Evolutionary conservation across 1,140 invertebrate genomes (phyloP).

Genomic region (Heliconius himera): DNA sequence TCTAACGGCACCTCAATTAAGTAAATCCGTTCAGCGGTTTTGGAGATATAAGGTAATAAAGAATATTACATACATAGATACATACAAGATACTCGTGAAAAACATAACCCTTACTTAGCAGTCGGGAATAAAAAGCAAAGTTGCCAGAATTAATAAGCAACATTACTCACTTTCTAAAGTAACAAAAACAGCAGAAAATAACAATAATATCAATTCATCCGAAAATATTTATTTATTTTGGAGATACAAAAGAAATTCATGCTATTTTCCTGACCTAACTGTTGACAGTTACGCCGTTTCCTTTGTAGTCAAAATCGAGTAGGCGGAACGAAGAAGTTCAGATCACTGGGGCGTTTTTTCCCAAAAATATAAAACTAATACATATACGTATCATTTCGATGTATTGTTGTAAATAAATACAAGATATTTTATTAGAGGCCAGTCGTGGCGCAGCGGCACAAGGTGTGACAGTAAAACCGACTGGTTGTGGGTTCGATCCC

Average conservation of each 20-base stretch:
- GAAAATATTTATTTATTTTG: constrained; percentile 1
- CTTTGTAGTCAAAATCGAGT: constrained; percentile 9
- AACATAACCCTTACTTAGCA: too few species aligned
- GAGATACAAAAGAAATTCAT: not conserved
- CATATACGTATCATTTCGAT: not conserved
- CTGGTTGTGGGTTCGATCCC: too few species aligned
- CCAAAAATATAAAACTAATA: not conserved
- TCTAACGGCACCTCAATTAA: too few species aligned
- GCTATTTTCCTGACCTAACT: constrained; percentile 3
- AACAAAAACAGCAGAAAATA: not conserved
- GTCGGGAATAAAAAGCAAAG: not conserved
- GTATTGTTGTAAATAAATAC: too few species aligned
- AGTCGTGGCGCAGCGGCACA: too few species aligned
- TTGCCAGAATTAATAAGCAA: not conserved
- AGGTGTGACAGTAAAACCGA: too few species aligned
- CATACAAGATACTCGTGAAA: too few species aligned
- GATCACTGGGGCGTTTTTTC: not conserved
- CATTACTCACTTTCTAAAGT: not conserved
- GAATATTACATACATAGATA: too few species aligned
- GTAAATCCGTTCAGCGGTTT: too few species aligned
- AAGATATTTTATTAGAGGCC: too few species aligned
- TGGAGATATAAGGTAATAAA: too few species aligned
- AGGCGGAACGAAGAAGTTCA: constrained; percentile 10
- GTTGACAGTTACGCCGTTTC: constrained; percentile 12
- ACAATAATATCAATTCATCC: not conserved